Evolutionary conservation across 2,113 vertebrate species (phyloP).

Genomic region (Hystrix brachyura): DNA sequence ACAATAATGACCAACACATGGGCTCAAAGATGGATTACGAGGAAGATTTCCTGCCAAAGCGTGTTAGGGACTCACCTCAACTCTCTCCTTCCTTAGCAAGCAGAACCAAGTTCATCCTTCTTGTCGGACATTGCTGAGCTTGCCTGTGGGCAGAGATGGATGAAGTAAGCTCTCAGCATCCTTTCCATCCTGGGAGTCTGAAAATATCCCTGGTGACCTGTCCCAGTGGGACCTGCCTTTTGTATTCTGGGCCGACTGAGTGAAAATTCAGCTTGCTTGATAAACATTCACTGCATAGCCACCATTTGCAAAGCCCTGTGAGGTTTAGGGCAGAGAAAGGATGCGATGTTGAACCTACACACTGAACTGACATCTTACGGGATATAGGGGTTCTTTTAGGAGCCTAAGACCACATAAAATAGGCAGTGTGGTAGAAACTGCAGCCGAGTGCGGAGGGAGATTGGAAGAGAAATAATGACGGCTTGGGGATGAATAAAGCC

Average conservation of each 20-base stretch:
- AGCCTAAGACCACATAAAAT: background rate
- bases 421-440: background rate
- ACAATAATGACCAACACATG: constrained; percentile 43
- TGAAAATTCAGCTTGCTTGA: constrained; percentile 27
- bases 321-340: background rate
- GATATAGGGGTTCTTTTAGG: background rate
- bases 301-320: background rate
- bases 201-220: background rate
- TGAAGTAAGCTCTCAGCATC: constrained; percentile 19
- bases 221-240: constrained; percentile 9
- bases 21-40: background rate
- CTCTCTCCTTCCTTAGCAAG: constrained; percentile 53
- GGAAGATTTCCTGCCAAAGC: constrained; percentile 23
- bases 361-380: background rate
- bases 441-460: no score
- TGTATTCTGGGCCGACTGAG: background rate
- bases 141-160: constrained; percentile 25
- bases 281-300: background rate
- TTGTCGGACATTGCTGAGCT: constrained; percentile 53
- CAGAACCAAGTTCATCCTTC: constrained; percentile 2
- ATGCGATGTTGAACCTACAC: background rate
- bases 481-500: background rate
- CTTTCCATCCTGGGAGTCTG: background rate
- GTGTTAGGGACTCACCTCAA: background rate
- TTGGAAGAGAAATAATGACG: background rate